These are phyloP conservation scores for Plectus sambesii DNA, from an alignment of 1,140 invertebrate species.

Conservation along the genomic window DNA sequence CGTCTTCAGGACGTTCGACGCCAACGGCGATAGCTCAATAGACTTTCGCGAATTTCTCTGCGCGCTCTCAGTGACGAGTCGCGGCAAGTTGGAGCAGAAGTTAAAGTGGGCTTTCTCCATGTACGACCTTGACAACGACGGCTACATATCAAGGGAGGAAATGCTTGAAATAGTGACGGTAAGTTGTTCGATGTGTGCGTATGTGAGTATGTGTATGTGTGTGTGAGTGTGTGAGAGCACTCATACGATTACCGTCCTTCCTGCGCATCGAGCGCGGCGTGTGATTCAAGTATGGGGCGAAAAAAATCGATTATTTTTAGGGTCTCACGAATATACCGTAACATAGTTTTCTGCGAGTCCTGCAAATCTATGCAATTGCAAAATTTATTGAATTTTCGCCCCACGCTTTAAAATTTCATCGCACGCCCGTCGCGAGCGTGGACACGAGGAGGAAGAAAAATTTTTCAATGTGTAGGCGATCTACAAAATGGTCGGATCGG, in stretches of 20 bases:
- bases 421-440: too few relatives aligned
- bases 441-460: too few relatives aligned
- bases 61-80: conserved; percentile 82
- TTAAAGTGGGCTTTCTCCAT: conserved; percentile 94
- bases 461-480: too few relatives aligned
- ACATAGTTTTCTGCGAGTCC: too few relatives aligned
- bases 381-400: too few relatives aligned
- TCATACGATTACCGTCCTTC: not conserved
- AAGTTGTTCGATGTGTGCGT: too few relatives aligned
- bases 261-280: not conserved
- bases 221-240: not conserved
- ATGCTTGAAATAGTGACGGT: conserved; percentile 93
- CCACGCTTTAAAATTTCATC: too few relatives aligned
- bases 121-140: conserved; percentile 88
- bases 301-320: too few relatives aligned
- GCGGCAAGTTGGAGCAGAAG: conserved; percentile 91
- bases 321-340: too few relatives aligned
- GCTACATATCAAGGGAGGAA: conserved; percentile 83
- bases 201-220: not conserved
- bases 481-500: conserved; percentile 96
- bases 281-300: not conserved
- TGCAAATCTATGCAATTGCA: conserved; percentile 1
- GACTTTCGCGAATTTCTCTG: conserved; percentile 96
- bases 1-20: conserved; percentile 94
- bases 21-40: conserved; percentile 90